Evolutionary conservation across 2,797 vertebrate genomes (phyloP), one percentile per base, ranked within the genome.

Genomic region (Toxotes lorentzi): DNA sequence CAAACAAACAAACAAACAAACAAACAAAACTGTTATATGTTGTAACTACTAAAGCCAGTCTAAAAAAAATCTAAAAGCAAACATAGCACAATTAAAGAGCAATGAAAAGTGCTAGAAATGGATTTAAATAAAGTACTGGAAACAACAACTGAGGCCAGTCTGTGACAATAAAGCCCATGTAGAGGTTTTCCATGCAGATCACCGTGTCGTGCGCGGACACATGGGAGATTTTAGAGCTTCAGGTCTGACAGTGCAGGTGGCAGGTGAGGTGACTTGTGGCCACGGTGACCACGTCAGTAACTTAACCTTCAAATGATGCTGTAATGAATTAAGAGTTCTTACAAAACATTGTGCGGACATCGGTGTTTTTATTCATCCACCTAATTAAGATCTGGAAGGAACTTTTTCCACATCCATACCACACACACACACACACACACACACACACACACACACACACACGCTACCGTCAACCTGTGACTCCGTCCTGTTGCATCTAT

Each of bases 401-500:
- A 38, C 30, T 65, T 83, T 81, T 84, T 81, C 72, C 78, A 78
- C 56, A 8, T 7, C 45, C 64, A 67, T 40, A 8, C 38, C 58
- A 63, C 35, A 43, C 41, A 35, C 27, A 48, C 53, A 38, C 35
- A 21, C 56, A 70, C 72, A 19, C 66, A 47, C 71, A 51, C 73
- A 34, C 54, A 71, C 76, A 71, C 66, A 58, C 63, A 56, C 38
- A 65, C 51, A 47, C 64, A 69, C 53, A 60, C 70, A 67, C 70
- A 73, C 68, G 69, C 68, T 4, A 14, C 4, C n/a, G 24, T 34
- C 51, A 19, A 59, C 64, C 65, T 53, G 54, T 13, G 24, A 32
- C 40, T 50, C 7, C 68, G 45, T 32, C 65, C 66, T 86, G 54
- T 56, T 90, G 70, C 81, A 89, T 91, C 43, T 53, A 91, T 91